Conservation (phyloP, 2,113 vertebrate genomes). For the Gasterosteus nipponicus region DNA sequence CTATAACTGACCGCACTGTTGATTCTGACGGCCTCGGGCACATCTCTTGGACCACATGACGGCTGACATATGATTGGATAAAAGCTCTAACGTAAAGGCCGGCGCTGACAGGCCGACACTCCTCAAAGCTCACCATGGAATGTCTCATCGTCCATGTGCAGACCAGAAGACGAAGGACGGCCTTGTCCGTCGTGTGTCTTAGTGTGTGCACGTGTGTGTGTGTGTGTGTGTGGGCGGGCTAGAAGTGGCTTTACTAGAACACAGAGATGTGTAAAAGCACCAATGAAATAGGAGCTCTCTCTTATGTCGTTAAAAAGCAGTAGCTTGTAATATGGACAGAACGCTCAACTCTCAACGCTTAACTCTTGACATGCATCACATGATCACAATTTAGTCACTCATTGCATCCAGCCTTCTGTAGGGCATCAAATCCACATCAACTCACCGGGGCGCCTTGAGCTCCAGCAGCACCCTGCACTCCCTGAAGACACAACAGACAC, state of each 20-base stretch:
- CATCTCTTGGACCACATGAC: too few relatives aligned
- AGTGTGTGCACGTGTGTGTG: not conserved
- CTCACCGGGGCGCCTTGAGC: slow-evolving; percentile 72
- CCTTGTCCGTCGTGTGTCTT: not conserved
- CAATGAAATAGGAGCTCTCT: slow-evolving; percentile 32
- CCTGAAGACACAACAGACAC: slow-evolving; percentile 63
- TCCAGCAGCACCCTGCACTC: slow-evolving; percentile 69
- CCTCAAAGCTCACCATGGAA: too few relatives aligned
- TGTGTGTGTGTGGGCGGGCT: not conserved
- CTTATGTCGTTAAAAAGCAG: slow-evolving; percentile 19
- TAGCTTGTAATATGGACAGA: slow-evolving; percentile 16
- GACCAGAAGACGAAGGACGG: not conserved
- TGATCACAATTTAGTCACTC: not conserved
- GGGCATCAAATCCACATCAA: not conserved
- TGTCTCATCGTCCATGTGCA: not conserved
- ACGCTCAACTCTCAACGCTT: not conserved
- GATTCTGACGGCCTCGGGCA: too few relatives aligned
- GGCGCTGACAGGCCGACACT: too few relatives aligned
- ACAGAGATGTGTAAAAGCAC: slow-evolving; percentile 25
- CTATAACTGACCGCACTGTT: too few relatives aligned
- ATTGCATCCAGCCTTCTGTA: not conserved
- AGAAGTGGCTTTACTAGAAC: slow-evolving; percentile 8
- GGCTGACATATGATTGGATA: too few relatives aligned
- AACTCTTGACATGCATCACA: not conserved
- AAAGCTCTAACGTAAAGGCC: too few relatives aligned